Evolutionary conservation across 2,888 invertebrate species (phyloP).

Genomic region (Platypus cylindrus): DNA sequence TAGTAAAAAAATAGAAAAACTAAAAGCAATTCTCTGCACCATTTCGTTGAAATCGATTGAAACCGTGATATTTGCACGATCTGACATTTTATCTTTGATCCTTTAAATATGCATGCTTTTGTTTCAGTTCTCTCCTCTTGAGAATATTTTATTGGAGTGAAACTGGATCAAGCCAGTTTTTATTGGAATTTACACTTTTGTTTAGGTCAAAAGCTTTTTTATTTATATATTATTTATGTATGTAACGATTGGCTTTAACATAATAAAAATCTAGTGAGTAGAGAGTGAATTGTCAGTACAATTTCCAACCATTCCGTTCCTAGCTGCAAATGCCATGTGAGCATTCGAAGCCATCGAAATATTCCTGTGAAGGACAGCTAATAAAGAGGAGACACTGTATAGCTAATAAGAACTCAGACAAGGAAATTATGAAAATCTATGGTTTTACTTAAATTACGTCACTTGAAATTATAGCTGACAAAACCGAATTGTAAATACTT

Average conservation of each 20-base stretch:
- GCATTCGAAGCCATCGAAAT: too few relatives aligned
- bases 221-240: slow-evolving; percentile 11
- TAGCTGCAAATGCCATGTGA: too few relatives aligned
- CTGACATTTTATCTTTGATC: slow-evolving; percentile 15
- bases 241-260: slow-evolving; percentile 6
- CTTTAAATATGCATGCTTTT: slow-evolving; percentile 16
- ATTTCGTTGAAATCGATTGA: slow-evolving; percentile 12
- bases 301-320: too few relatives aligned
- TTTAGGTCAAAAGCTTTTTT: slow-evolving; percentile 8
- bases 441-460: too few relatives aligned
- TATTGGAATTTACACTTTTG: slow-evolving; percentile 11
- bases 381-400: too few relatives aligned
- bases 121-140: slow-evolving; percentile 13
- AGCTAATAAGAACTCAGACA: too few relatives aligned
- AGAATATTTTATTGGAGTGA: slow-evolving; percentile 12
- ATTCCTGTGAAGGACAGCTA: too few relatives aligned
- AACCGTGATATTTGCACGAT: slow-evolving; percentile 14
- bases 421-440: too few relatives aligned
- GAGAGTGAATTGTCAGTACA: too few relatives aligned
- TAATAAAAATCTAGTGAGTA: slow-evolving; percentile 1
- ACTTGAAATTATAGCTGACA: too few relatives aligned
- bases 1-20: slow-evolving; percentile 13
- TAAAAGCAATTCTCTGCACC: slow-evolving; percentile 15
- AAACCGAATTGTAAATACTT: too few relatives aligned
- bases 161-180: slow-evolving; percentile 14